These are phyloP conservation scores for Calidris pugnax DNA, from an alignment of 2,113 vertebrate genomes.

Conservation along the genomic window DNA sequence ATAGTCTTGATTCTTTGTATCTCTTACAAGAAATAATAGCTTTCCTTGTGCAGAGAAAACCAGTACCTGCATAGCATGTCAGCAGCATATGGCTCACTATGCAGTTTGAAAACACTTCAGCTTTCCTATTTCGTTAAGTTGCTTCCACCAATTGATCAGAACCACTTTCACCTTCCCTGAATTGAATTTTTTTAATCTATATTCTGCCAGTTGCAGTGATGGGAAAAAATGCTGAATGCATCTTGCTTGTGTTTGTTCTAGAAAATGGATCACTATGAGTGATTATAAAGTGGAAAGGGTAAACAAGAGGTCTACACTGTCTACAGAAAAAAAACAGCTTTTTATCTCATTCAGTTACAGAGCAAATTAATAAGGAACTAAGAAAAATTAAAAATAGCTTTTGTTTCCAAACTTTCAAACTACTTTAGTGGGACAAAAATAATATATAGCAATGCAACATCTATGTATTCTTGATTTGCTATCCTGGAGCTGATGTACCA, in stretches of 20 bases:
- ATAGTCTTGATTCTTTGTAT: background rate
- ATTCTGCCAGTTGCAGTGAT: background rate
- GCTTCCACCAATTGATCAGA: background rate
- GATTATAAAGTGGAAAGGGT: background rate
- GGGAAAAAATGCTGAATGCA: constrained; percentile 11
- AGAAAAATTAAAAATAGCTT: background rate
- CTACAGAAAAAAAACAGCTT: background rate
- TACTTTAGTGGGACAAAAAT: background rate
- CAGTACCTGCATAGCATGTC: background rate
- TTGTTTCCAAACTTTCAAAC: background rate
- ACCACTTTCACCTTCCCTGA: background rate
- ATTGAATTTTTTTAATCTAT: background rate
- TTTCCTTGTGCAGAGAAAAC: background rate
- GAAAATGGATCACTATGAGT: background rate
- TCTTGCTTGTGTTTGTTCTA: constrained; percentile 4
- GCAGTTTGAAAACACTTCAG: background rate
- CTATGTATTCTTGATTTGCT: background rate
- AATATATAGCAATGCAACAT: background rate
- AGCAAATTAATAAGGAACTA: background rate
- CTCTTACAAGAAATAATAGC: background rate
- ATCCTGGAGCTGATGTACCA: background rate
- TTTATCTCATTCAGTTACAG: background rate
- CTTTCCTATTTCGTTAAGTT: background rate
- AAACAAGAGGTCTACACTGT: background rate
- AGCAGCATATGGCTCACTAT: background rate